Percentiles rank a stretch among this genome's conserved stretches.
These are phyloP conservation scores for Peromyscus attwateri DNA, from an alignment of 2,797 vertebrate genomes.

Conservation along the genomic window DNA sequence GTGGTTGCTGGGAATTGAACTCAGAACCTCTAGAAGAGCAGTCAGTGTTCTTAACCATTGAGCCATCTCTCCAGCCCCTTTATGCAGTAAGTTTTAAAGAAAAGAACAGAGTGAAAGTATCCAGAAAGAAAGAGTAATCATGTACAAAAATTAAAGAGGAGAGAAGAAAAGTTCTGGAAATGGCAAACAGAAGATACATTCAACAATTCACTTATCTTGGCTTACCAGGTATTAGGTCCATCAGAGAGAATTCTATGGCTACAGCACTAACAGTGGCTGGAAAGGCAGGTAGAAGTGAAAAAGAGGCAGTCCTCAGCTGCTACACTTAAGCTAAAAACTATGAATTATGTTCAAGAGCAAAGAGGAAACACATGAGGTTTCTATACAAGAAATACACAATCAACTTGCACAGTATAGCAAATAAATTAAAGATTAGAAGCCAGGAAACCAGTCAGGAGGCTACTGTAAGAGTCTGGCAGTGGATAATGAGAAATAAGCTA, in stretches of 20 bases:
- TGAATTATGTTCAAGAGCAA: conserved; percentile 53
- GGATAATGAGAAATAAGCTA: not conserved
- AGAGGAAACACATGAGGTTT: not conserved
- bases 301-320: conserved; percentile 4
- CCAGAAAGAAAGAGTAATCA: not conserved
- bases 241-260: conserved; percentile 16
- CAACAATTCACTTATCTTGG: not conserved
- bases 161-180: not conserved
- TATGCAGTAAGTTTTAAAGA: not conserved
- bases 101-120: not conserved
- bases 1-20: too few relatives aligned
- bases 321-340: conserved; percentile 14
- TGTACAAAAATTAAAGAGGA: not conserved
- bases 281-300: conserved; percentile 1
- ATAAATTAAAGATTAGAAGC: not conserved
- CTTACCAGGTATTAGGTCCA: not conserved
- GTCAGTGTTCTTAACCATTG: too few relatives aligned
- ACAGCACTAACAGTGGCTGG: not conserved
- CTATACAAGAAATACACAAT: conserved; percentile 33
- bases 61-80: too few relatives aligned
- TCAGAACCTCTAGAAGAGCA: too few relatives aligned
- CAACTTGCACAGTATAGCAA: not conserved
- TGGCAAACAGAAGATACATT: not conserved
- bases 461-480: not conserved
- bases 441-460: not conserved